These are phyloP conservation scores for Geopemphigus sp. DNA, from an alignment of 1,140 invertebrate genomes.

Conservation along the genomic window DNA sequence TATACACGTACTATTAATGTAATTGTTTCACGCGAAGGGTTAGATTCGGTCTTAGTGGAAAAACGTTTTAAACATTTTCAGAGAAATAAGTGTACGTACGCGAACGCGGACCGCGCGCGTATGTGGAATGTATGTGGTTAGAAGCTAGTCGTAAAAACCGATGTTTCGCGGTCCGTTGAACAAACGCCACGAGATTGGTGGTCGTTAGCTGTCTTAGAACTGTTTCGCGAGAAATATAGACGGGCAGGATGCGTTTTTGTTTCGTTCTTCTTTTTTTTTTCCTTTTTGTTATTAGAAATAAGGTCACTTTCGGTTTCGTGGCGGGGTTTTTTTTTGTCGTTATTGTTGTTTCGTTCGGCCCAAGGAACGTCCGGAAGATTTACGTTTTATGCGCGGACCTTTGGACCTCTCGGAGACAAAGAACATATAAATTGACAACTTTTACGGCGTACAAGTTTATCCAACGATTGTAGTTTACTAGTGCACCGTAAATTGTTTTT, in stretches of 20 bases:
- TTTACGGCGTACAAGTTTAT: conserved; percentile 37
- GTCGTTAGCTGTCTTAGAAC: conserved; percentile 46
- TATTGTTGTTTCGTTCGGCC: neutral
- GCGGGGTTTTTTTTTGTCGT: conserved; percentile 5
- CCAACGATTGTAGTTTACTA: neutral
- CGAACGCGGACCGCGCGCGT: neutral
- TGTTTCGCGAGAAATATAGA: conserved; percentile 21
- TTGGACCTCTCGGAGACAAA: conserved; percentile 25
- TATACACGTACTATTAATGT: too few species aligned
- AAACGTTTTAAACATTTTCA: neutral
- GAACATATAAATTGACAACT: conserved; percentile 40
- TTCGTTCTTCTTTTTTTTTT: too few species aligned
- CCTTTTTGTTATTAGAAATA: too few species aligned
- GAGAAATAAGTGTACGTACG: neutral
- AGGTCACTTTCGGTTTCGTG: conserved; percentile 15
- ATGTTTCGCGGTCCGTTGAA: conserved; percentile 15
- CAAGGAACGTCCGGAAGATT: neutral
- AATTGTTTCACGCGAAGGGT: too few species aligned
- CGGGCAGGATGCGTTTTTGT: neutral
- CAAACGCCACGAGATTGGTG: conserved; percentile 16
- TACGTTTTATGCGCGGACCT: conserved; percentile 32
- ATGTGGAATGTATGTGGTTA: neutral
- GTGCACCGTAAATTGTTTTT: conserved; percentile 6
- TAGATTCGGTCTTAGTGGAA: too few species aligned
- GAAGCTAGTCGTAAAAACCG: conserved; percentile 12